These are phyloP conservation scores for Phrynocephalus forsythii DNA, from an alignment of 2,797 vertebrate species.

Conservation along the genomic window DNA sequence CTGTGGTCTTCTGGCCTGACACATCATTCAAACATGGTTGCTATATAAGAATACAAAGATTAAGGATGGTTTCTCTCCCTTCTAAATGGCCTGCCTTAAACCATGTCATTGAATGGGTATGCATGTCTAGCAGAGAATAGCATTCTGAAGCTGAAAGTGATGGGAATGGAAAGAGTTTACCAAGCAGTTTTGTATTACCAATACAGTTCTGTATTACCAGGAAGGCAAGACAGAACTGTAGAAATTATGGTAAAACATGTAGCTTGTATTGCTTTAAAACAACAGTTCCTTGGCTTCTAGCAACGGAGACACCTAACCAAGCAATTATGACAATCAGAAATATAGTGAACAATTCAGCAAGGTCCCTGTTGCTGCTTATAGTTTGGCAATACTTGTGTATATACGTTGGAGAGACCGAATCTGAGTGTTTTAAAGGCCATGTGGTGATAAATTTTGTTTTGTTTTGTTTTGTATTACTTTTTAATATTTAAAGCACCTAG, in stretches of 20 bases:
- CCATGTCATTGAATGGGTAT: too few species aligned
- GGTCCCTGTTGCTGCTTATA: too few species aligned
- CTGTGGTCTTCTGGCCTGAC: neutral
- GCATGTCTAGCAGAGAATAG: too few species aligned
- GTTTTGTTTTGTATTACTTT: too few species aligned
- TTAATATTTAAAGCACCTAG: too few species aligned
- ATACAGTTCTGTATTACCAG: neutral
- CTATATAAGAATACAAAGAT: neutral
- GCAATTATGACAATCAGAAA: too few species aligned
- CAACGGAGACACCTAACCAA: neutral
- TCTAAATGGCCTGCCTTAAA: too few species aligned
- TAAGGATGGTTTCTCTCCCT: neutral
- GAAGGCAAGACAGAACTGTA: too few species aligned
- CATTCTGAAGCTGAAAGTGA: neutral
- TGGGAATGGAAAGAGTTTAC: neutral
- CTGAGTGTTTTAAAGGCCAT: neutral
- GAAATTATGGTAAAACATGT: too few species aligned
- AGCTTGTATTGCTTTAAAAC: neutral
- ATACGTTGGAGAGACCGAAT: neutral
- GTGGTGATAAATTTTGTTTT: neutral
- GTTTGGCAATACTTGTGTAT: neutral
- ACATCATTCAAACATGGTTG: conserved; percentile 8
- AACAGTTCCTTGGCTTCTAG: neutral
- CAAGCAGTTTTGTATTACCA: neutral
- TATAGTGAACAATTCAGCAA: too few species aligned